Evolutionary conservation across 2,888 invertebrate genomes (phyloP), one percentile per base, ranked within the genome.

Genomic region (Nymphalis c-album): DNA sequence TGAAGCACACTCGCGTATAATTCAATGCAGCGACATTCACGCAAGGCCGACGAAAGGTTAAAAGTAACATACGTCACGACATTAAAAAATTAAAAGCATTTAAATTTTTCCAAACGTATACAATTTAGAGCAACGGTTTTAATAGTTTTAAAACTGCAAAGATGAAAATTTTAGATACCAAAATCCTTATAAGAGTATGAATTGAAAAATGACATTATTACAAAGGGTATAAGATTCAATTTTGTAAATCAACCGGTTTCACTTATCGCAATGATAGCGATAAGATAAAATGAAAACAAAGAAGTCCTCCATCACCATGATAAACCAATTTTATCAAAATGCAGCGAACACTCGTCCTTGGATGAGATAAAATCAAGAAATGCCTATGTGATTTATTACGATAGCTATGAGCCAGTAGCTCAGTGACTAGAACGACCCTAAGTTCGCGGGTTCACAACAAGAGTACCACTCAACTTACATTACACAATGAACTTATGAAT

Each of bases 1-100:
- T 31, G 17, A 16, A 48, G 17, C 35, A 18, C 35, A 18, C 35
- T 40, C 35, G 18, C 35, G 18, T 35, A 18, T n/a, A 57, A 57
- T 13, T 57, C 18, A 40, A 57, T 57, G 57, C 57, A 57, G 35
- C 1, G 35, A n/a, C 48, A 48, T 57, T 57, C n/a, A 57, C 13
- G 35, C 10, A 31, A 57, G 26, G 35, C 8, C 17, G 8, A 57
- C 35, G 35, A 57, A 57, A 40, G 57, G 35, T 57, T 40, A 10
- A 18, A 57, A 1, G 1, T 16, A n/a, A 31, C 13, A 53, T 48
- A 18, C 17, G n/a, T 18, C 7, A 17, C n/a, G 55, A 18, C 55
- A 55, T 55, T 55, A 16, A n/a, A 31, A 55, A 51, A 16, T 22
- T 51, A 16, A 55, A 55, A 55, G 31, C 8, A 55, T 10, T 55